A percentile compares a stretch with the other conserved stretches of the same genome.
phyloP scores from a whole-genome alignment of 2,113 vertebrate species.

The Istiophorus platypterus region DNA sequence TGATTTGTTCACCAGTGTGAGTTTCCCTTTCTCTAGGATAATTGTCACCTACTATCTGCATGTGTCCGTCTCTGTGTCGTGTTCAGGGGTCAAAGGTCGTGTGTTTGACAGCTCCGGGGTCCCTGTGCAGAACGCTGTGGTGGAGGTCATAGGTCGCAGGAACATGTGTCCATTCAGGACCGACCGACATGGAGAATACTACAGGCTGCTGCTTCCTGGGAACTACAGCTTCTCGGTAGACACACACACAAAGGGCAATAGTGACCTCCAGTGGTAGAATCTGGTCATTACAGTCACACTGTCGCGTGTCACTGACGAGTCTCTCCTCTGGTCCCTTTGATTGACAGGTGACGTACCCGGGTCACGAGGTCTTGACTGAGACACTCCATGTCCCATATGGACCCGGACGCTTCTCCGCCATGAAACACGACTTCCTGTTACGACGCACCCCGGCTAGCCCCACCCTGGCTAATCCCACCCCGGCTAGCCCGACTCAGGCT shows the following conservation, averaged over 20 bases:
- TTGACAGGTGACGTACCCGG: conserved; percentile 76
- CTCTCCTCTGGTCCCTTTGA: conserved; percentile 10
- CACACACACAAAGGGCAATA: neutral
- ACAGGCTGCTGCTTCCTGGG: conserved; percentile 92
- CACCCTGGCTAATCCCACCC: neutral
- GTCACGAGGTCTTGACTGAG: conserved; percentile 69
- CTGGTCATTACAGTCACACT: neutral
- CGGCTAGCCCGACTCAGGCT: neutral
- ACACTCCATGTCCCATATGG: conserved; percentile 67
- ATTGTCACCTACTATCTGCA: neutral
- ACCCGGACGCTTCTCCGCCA: conserved; percentile 69
- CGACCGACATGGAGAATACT: conserved; percentile 91
- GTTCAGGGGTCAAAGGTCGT: conserved; percentile 92
- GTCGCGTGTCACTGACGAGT: neutral
- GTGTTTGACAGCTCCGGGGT: conserved; percentile 84
- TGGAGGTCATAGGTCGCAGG: conserved; percentile 88
- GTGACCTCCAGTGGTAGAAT: neutral
- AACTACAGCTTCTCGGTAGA: conserved; percentile 90
- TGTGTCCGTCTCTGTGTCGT: neutral
- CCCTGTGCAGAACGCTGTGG: conserved; percentile 86
- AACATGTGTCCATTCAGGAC: conserved; percentile 91
- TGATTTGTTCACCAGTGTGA: no score
- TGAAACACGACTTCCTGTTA: conserved; percentile 76
- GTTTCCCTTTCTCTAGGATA: neutral
- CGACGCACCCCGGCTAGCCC: neutral